Percentiles rank a stretch among this genome's conserved stretches.
Evolutionary conservation across 2,888 invertebrate species (phyloP).

Genomic region (Campoletis raptor): DNA sequence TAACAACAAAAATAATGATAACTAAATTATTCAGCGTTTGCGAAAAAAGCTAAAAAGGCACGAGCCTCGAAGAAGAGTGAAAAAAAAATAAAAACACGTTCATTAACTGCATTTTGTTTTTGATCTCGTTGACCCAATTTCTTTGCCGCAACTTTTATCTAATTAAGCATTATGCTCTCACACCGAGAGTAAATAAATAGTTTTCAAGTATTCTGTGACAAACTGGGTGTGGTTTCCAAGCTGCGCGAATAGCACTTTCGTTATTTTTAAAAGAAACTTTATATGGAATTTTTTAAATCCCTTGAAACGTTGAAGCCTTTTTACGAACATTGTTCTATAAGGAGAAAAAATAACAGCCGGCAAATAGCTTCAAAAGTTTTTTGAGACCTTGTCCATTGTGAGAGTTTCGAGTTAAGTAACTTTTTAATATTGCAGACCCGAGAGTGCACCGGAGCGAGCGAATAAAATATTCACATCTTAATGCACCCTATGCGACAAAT

Average conservation of each 20-base stretch:
- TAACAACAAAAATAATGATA: neutral
- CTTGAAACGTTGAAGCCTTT: conserved; percentile 30
- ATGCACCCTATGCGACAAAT: neutral
- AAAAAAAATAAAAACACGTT: neutral
- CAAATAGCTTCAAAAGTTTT: conserved; percentile 19
- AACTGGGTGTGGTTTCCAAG: neutral
- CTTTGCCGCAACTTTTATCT: neutral
- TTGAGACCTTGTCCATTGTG: conserved; percentile 15
- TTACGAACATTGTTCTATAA: conserved; percentile 4
- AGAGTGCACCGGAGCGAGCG: conserved; percentile 3
- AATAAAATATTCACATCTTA: conserved; percentile 43
- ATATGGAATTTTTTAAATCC: neutral
- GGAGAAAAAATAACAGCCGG: neutral
- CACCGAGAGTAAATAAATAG: neutral
- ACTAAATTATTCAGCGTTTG: neutral
- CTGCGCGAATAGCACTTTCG: neutral
- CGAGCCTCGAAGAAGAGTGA: neutral
- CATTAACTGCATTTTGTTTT: neutral
- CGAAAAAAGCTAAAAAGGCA: neutral
- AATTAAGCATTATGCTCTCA: neutral
- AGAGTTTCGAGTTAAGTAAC: conserved; percentile 5
- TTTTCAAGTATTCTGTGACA: neutral
- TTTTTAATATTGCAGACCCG: conserved; percentile 19
- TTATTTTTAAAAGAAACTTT: neutral
- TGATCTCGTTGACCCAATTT: conserved; percentile 12